Evolutionary conservation across 1,140 invertebrate genomes (phyloP).

Genomic region (Ridgeia piscesae): DNA sequence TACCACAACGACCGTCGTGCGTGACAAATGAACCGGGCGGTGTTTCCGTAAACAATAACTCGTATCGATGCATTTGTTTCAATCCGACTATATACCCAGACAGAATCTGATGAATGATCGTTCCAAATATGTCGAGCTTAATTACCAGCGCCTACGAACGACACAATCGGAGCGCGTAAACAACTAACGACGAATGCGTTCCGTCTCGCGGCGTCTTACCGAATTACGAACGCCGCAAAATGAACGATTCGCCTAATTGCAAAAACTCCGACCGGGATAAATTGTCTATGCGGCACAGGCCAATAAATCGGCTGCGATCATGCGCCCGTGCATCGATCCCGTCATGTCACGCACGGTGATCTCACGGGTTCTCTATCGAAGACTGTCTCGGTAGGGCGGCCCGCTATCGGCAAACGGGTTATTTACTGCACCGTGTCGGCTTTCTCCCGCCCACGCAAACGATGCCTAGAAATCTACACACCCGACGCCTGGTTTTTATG

Average conservation of each 20-base stretch:
- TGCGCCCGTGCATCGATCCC: not conserved
- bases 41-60: not conserved
- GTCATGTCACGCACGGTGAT: not conserved
- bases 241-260: not conserved
- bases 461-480: not conserved
- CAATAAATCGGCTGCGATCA: constrained; percentile 4
- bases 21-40: not conserved
- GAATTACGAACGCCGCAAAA: not conserved
- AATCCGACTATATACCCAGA: not conserved
- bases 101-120: not conserved
- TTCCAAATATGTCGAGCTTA: not conserved
- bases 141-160: not conserved
- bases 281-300: not conserved
- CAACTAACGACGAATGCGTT: not conserved
- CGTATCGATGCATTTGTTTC: not conserved
- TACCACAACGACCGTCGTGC: not conserved
- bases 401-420: not conserved
- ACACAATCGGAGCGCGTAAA: not conserved
- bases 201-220: not conserved
- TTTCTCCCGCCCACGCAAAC: not conserved
- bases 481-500: not conserved
- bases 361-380: not conserved
- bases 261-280: not conserved
- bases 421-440: not conserved
- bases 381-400: not conserved